phyloP scores from a whole-genome alignment of 2,888 invertebrate genomes.

The Hedychridium roseum region DNA sequence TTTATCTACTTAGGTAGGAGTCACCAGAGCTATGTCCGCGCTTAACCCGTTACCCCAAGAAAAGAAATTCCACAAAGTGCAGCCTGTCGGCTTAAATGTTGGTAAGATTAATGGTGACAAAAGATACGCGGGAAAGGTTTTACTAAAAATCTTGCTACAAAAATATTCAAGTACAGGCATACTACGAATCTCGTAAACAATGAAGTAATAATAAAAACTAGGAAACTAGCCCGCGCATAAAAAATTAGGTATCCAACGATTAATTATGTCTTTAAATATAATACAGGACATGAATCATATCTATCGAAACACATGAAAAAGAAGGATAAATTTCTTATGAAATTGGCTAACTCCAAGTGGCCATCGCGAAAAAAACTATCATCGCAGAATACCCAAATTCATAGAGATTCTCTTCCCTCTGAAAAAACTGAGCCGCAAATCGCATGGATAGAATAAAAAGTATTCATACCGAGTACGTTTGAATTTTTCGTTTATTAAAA shows the following conservation, averaged over 20 bases:
- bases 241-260: too few species aligned
- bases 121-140: too few species aligned
- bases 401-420: slow-evolving; percentile 8
- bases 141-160: too few species aligned
- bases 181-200: too few species aligned
- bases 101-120: too few species aligned
- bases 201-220: too few species aligned
- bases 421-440: slow-evolving; percentile 27
- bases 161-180: too few species aligned
- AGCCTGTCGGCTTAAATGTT: slow-evolving; percentile 75
- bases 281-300: slow-evolving; percentile 58
- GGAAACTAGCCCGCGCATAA: too few species aligned
- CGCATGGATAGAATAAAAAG: slow-evolving; percentile 43
- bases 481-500: slow-evolving; percentile 36
- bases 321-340: slow-evolving; percentile 11
- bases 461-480: slow-evolving; percentile 1
- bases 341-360: slow-evolving; percentile 20
- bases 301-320: slow-evolving; percentile 44
- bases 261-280: too few species aligned
- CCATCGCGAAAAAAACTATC: slow-evolving; percentile 23
- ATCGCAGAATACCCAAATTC: slow-evolving; percentile 12
- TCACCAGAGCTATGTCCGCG: slow-evolving; percentile 79
- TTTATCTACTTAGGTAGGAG: slow-evolving; percentile 65
- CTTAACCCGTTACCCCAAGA: slow-evolving; percentile 70
- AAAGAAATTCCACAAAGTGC: slow-evolving; percentile 62